These are phyloP conservation scores for Okamejei kenojei DNA, from an alignment of 2,797 vertebrate genomes.

Conservation along the genomic window DNA sequence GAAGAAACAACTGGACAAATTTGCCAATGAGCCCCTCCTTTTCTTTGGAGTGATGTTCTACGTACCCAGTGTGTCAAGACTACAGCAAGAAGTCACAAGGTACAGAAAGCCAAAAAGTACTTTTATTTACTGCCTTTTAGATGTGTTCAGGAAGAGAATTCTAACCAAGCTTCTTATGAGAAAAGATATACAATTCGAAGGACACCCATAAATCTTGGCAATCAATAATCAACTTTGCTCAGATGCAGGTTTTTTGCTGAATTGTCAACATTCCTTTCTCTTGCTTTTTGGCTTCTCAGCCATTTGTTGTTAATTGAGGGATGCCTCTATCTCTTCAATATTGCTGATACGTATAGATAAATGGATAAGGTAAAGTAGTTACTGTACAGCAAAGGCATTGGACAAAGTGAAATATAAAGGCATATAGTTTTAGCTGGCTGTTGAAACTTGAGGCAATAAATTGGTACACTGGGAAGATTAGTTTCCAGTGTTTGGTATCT, in stretches of 20 bases:
- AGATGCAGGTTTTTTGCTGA: not conserved
- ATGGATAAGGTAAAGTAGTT: not conserved
- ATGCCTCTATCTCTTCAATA: not conserved
- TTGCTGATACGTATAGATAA: not conserved
- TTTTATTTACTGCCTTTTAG: not conserved
- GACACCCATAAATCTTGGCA: not conserved
- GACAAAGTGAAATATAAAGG: not conserved
- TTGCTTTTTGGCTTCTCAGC: not conserved
- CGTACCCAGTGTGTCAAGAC: constrained; percentile 78
- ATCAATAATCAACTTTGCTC: not conserved
- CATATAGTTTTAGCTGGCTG: not conserved
- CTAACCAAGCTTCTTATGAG: not conserved
- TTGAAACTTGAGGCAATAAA: not conserved
- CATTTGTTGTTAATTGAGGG: not conserved
- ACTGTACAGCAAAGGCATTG: not conserved
- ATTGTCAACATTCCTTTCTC: not conserved
- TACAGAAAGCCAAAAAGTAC: constrained; percentile 48
- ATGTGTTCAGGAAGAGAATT: constrained; percentile 13
- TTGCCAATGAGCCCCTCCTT: constrained; percentile 85
- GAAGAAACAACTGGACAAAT: constrained; percentile 97
- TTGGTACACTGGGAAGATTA: not conserved
- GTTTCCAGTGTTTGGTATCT: not conserved
- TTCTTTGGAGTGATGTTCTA: constrained; percentile 98
- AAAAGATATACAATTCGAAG: not conserved
- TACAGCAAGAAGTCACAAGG: constrained; percentile 90